Percentiles rank a stretch among this genome's conserved stretches.
Evolutionary conservation across 2,113 vertebrate species (phyloP).

Genomic region (Chascanopsetta lugubris): DNA sequence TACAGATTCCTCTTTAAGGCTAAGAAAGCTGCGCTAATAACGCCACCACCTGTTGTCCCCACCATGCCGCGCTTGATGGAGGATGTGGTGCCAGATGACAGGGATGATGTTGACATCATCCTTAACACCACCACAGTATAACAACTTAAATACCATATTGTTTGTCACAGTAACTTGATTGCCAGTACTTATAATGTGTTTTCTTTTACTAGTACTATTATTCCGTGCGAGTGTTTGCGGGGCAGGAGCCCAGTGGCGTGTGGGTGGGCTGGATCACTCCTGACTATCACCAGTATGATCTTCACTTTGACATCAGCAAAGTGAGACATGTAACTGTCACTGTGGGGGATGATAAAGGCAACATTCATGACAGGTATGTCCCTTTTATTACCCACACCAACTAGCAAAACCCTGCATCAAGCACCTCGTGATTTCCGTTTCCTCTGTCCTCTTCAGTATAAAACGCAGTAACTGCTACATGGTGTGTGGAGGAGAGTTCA

Average conservation of each 20-base stretch:
- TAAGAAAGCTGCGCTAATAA: slow-evolving; percentile 88
- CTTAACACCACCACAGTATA: slow-evolving; percentile 91
- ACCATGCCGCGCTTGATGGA: slow-evolving; percentile 86
- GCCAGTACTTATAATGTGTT: neutral
- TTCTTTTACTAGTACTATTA: slow-evolving; percentile 86
- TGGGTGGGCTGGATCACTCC: slow-evolving; percentile 95
- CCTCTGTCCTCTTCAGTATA: slow-evolving; percentile 78
- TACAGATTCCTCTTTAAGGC: slow-evolving; percentile 92
- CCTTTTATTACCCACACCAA: neutral
- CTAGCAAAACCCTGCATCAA: neutral
- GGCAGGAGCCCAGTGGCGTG: slow-evolving; percentile 89
- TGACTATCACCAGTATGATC: slow-evolving; percentile 91
- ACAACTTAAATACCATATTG: slow-evolving; percentile 2
- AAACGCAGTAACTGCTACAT: slow-evolving; percentile 96
- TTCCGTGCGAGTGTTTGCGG: slow-evolving; percentile 89
- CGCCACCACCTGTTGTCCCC: slow-evolving; percentile 84
- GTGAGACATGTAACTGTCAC: slow-evolving; percentile 91
- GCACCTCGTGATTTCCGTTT: neutral
- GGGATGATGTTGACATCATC: slow-evolving; percentile 91
- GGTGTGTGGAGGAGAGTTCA: slow-evolving; percentile 94
- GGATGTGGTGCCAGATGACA: slow-evolving; percentile 90
- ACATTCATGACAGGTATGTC: slow-evolving; percentile 89
- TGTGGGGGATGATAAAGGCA: slow-evolving; percentile 91
- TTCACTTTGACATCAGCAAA: slow-evolving; percentile 88
- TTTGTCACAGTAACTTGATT: neutral